A percentile compares a stretch with the other conserved stretches of the same genome.
phyloP scores from a whole-genome alignment of 1,140 invertebrate species.

The Oncopodura yosiiana region DNA sequence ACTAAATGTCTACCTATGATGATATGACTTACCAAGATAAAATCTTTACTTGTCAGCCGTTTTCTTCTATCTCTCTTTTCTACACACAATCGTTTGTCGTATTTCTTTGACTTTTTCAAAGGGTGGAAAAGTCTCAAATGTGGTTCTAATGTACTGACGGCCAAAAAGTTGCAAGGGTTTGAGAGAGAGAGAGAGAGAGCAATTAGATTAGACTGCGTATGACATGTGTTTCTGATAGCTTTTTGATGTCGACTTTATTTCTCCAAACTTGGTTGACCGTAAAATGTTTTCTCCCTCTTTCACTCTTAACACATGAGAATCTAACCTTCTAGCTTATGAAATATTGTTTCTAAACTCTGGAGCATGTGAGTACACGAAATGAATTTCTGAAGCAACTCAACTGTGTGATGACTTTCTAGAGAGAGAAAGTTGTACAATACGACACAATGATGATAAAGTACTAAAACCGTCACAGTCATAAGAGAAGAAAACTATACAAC shows the following conservation, averaged over 20 bases:
- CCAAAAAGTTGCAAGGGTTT: neutral
- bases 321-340: too few species aligned
- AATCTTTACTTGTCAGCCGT: neutral
- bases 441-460: too few species aligned
- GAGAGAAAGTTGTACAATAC: too few species aligned
- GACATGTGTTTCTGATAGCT: constrained; percentile 28
- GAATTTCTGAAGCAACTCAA: too few species aligned
- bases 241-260: constrained; percentile 26
- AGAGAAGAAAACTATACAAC: too few species aligned
- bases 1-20: neutral
- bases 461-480: too few species aligned
- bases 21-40: neutral
- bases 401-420: too few species aligned
- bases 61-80: neutral
- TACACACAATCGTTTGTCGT: neutral
- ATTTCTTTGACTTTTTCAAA: too few species aligned
- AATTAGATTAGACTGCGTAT: constrained; percentile 27
- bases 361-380: too few species aligned
- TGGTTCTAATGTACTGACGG: neutral
- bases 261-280: constrained; percentile 23
- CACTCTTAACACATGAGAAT: neutral
- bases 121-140: neutral
- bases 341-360: too few species aligned
- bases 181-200: neutral
- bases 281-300: constrained; percentile 16